Percentiles rank a stretch among this genome's conserved stretches.
These are phyloP conservation scores for Chrosomus eos DNA, from an alignment of 2,797 vertebrate genomes.

Conservation along the genomic window DNA sequence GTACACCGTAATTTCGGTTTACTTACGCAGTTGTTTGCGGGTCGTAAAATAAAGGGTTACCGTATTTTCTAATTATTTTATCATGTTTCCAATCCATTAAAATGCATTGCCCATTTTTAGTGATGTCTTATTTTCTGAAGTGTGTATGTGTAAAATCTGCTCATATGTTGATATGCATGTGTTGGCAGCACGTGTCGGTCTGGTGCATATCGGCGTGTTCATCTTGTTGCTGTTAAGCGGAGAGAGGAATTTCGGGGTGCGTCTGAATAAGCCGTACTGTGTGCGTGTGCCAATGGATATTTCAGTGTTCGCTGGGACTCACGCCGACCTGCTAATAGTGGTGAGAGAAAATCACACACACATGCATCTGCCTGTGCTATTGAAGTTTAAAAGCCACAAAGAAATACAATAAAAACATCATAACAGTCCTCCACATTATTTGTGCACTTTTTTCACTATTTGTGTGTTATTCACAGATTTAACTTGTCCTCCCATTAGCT, in stretches of 20 bases:
- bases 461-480: background rate
- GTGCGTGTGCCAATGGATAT: slow-evolving; percentile 97
- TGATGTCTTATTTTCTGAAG: background rate
- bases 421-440: background rate
- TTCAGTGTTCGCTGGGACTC: slow-evolving; percentile 96
- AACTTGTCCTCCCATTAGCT: background rate
- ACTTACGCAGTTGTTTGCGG: no score
- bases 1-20: no score
- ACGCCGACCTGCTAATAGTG: slow-evolving; percentile 96
- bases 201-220: slow-evolving; percentile 98
- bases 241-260: slow-evolving; percentile 97
- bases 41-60: no score
- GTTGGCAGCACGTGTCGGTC: slow-evolving; percentile 88
- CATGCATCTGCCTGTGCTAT: background rate
- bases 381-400: background rate
- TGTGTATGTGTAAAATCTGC: no score
- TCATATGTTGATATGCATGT: background rate
- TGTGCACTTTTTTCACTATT: background rate
- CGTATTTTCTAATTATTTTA: background rate
- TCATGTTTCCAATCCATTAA: background rate
- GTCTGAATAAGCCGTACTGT: slow-evolving; percentile 96
- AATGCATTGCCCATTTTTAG: no score
- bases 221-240: slow-evolving; percentile 96
- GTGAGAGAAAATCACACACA: slow-evolving; percentile 74
- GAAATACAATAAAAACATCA: background rate